Base-by-base conservation (phyloP, 2,113 vertebrate species). In the Thymallus thymallus region DNA sequence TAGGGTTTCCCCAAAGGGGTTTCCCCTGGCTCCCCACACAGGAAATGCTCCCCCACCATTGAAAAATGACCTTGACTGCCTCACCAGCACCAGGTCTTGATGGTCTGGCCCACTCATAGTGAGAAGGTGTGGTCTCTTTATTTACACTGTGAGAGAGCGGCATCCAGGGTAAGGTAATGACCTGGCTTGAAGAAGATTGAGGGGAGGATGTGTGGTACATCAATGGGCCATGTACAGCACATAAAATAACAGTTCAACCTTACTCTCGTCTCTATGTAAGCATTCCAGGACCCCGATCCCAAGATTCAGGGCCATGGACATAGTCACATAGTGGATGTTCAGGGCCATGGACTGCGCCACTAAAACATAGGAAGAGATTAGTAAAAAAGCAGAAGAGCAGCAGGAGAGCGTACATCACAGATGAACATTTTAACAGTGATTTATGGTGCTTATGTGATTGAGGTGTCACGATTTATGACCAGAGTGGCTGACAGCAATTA, bases 401-500 rank as follows among this genome's bases (percentile, higher is more conserved):
- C n/a, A 60, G 78, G 65, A 81, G 84, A 80, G 83, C 82, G 63
- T 82, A 73, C 76, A 85, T 88, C 76, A 84, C 73, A 76, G 74
- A 76, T 82, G 83, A 88, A 90, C 84, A 89, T 92, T 91, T 88
- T 82, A 86, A 84, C 67, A 78, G 75, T 89, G 91, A 93, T 91
- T 92, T 90, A 92, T 92, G 76, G 77, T 86, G 85, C 80, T 62
- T 73, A 79, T 76, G 20, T 85, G 85, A 89, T 86, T 88, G 83
- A 85, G 55, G 84, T 84, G 82, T 89, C 80, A 84, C 84, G 86
- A 93, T 92, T 92, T 88, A 92, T 88, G 85, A 79, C 76, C 78
- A 45, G 77, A 84, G 82, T 68, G 65, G 80, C 79, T 90, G 90
- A 91, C 88, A 91, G 90, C 90, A 91, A 90, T 91, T 92, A 90